Conservation (phyloP, 2,888 invertebrate species). For the Syrista parreyssii region DNA sequence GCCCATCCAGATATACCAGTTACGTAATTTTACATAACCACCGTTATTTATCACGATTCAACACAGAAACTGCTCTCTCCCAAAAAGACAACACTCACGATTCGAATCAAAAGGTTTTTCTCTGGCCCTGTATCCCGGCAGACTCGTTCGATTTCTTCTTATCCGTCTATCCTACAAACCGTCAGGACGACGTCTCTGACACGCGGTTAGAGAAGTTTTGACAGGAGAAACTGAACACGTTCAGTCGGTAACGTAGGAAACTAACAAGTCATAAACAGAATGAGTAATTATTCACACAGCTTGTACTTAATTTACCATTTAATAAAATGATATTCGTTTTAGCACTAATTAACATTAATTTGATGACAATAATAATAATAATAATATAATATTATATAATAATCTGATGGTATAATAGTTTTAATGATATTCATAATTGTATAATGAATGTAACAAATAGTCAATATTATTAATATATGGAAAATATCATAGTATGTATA, state of each 20-base stretch:
- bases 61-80: neutral
- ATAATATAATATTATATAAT: conserved; percentile 16
- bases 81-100: neutral
- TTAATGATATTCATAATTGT: conserved; percentile 25
- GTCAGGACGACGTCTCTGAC: neutral
- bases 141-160: neutral
- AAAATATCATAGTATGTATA: conserved; percentile 17
- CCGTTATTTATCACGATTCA: neutral
- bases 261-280: neutral
- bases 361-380: conserved; percentile 32
- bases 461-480: conserved; percentile 17
- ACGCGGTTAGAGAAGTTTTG: neutral
- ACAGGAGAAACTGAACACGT: neutral
- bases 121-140: neutral
- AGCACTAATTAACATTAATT: conserved; percentile 36
- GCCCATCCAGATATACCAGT: neutral
- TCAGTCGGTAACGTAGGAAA: neutral
- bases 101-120: neutral
- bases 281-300: neutral
- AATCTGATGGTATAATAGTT: conserved; percentile 24
- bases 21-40: neutral
- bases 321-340: conserved; percentile 45
- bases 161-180: neutral
- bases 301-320: conserved; percentile 34
- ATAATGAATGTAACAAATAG: conserved; percentile 25